A percentile compares a stretch with the other conserved stretches of the same genome.
phyloP scores from a whole-genome alignment of 2,113 vertebrate species.

The Cololabis saira region DNA sequence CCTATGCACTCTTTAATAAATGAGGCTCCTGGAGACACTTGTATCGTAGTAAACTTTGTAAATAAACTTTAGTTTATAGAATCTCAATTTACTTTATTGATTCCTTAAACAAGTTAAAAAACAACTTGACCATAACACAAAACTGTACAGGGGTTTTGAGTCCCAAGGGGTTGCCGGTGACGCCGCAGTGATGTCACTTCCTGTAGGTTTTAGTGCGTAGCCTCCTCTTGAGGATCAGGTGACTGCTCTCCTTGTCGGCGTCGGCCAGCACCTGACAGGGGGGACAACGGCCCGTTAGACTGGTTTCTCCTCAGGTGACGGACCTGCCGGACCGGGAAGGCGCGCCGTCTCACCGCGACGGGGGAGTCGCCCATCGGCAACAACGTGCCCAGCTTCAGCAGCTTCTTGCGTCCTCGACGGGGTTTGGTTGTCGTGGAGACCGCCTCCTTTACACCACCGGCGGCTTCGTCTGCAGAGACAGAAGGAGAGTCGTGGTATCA shows the following conservation, averaged over 20 bases:
- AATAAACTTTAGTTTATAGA: too few relatives aligned
- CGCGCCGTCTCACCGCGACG: conserved; percentile 31
- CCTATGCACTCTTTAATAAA: too few relatives aligned
- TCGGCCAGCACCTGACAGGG: conserved; percentile 71
- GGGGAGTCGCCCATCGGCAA: conserved; percentile 79
- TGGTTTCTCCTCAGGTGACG: not conserved
- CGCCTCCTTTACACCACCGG: conserved; percentile 78
- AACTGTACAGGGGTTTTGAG: conserved; percentile 3
- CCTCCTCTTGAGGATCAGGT: conserved; percentile 88
- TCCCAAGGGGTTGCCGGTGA: not conserved
- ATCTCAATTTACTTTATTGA: too few relatives aligned
- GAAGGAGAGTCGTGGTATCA: not conserved
- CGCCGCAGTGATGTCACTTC: conserved; percentile 50
- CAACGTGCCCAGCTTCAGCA: conserved; percentile 82
- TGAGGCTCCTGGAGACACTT: too few relatives aligned
- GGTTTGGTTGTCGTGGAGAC: conserved; percentile 73
- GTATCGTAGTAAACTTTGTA: too few relatives aligned
- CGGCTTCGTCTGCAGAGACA: conserved; percentile 83
- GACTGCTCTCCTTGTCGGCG: conserved; percentile 88
- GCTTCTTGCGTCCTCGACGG: conserved; percentile 84
- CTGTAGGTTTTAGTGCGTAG: conserved; percentile 83
- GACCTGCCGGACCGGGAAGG: too few relatives aligned
- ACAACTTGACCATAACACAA: not conserved
- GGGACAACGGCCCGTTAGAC: too few relatives aligned
- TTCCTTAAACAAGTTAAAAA: not conserved